Base-by-base conservation (phyloP, 2,113 vertebrate genomes). In the Ursus arctos region DNA sequence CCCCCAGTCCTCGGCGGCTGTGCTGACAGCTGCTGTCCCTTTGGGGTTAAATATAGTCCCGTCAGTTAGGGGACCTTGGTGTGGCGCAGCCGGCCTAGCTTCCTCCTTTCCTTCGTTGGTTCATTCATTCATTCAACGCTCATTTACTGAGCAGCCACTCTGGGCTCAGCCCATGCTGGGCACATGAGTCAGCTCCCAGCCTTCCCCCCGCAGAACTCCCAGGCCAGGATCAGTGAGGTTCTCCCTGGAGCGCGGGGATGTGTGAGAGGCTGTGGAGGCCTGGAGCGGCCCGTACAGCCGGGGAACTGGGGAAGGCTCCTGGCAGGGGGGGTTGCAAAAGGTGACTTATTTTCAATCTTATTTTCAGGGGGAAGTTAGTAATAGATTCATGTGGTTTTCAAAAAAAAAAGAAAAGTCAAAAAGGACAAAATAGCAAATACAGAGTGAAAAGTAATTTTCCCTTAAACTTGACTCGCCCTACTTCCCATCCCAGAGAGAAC, bases 21-120 rank as follows among this genome's bases (percentile, higher is more conserved):
- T 47, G 91, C 74, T 74, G 61, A 80, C 91, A 97, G 96, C 96
- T 95, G 94, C 87, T 94, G 63, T 80, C 87, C 88, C 59, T 90
- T 40, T 84, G 92, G 95, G 89, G 91, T 97, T 97, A 97, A 96
- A 79, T 96, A 95, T 95, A 97, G 95, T 55, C 71, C 59, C 4
- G 0, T 85, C 14, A 7, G 96, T 95, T 92, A n/a, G 26, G 55
- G 82, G 92, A 61, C 55, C 63, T 51, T 26, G 3, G 40, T 53
- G 43, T 91, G 57, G 43, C 59, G 4, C 47, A 59, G 82, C 36
- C 19, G 9, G 59, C 82, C 77, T 71, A 22, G 61, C 83, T 61
- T 90, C 33, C 72, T 63, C 59, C 13, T 84, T 43, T 43, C 24
- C 26, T 85, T 22, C 43, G 59, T 82, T 86, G 55, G 3, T 69